Percentiles rank a stretch among this genome's conserved stretches.
Conservation (phyloP, 2,888 invertebrate species). For the Yponomeuta cagnagella region DNA sequence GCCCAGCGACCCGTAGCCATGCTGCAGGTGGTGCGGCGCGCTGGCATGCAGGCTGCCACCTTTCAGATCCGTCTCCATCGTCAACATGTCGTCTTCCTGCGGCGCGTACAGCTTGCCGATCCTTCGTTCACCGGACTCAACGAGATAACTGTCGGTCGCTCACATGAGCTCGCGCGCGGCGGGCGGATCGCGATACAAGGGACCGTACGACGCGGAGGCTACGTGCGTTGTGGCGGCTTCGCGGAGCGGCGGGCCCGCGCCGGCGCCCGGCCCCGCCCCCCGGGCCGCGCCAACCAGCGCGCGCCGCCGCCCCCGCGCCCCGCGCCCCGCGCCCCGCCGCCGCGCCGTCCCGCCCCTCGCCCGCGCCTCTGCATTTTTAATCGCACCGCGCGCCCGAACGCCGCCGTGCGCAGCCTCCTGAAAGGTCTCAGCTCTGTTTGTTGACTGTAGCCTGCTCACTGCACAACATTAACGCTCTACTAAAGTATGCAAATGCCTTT, state of each 20-base stretch:
- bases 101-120: slow-evolving; percentile 88
- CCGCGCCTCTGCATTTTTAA: slow-evolving; percentile 61
- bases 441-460: slow-evolving; percentile 54
- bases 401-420: slow-evolving; percentile 50
- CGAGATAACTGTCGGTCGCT: slow-evolving; percentile 67
- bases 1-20: slow-evolving; percentile 85
- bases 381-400: slow-evolving; percentile 65
- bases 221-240: slow-evolving; percentile 40
- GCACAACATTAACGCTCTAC: not conserved
- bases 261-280: slow-evolving; percentile 19
- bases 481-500: slow-evolving; percentile 1
- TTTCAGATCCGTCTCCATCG: slow-evolving; percentile 94
- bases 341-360: slow-evolving; percentile 24
- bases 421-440: slow-evolving; percentile 69
- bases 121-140: slow-evolving; percentile 68
- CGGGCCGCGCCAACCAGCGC: slow-evolving; percentile 42
- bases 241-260: slow-evolving; percentile 33
- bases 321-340: slow-evolving; percentile 50
- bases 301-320: slow-evolving; percentile 32
- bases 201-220: slow-evolving; percentile 69
- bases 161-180: slow-evolving; percentile 68
- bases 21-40: slow-evolving; percentile 87
- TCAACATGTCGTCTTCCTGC: slow-evolving; percentile 90
- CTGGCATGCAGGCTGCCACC: slow-evolving; percentile 91
- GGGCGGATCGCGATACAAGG: slow-evolving; percentile 49